Percentiles rank a stretch among this genome's conserved stretches.
Conservation (phyloP, 2,113 vertebrate genomes). For the Hippocampus zosterae region DNA sequence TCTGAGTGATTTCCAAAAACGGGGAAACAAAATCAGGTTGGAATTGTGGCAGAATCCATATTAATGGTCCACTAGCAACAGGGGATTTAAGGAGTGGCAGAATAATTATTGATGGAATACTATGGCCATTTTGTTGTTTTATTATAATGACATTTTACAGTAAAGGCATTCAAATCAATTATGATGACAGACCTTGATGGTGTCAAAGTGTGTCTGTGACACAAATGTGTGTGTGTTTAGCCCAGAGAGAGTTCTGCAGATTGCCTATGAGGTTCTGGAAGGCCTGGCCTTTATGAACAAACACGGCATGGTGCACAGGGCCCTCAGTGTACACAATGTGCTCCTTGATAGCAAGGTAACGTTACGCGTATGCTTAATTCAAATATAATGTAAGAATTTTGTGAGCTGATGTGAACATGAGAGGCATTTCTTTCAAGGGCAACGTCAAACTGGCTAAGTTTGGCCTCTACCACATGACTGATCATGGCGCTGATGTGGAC, state of each 20-base stretch:
- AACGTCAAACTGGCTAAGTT: conserved; percentile 94
- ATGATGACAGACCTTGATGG: neutral
- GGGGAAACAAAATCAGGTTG: conserved; percentile 82
- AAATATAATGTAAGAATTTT: neutral
- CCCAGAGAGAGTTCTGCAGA: conserved; percentile 76
- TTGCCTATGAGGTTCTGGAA: conserved; percentile 88
- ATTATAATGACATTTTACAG: too few species aligned
- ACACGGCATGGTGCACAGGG: conserved; percentile 89
- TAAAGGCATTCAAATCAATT: too few species aligned
- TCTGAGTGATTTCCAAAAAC: conserved; percentile 83
- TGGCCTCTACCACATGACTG: conserved; percentile 97
- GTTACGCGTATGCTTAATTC: neutral
- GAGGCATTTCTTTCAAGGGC: conserved; percentile 67
- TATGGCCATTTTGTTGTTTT: too few species aligned
- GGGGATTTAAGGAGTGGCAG: neutral
- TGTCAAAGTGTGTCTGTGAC: neutral
- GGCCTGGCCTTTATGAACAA: conserved; percentile 92
- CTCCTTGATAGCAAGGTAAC: conserved; percentile 87
- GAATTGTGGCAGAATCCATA: neutral
- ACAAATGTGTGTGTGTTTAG: conserved; percentile 61
- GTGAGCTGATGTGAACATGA: neutral
- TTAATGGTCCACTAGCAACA: neutral
- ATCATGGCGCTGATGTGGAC: conserved; percentile 93
- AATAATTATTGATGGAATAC: too few species aligned
- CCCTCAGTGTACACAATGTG: conserved; percentile 85